Evolutionary conservation across 2,797 vertebrate genomes (phyloP).

Genomic region (Coluber constrictor): DNA sequence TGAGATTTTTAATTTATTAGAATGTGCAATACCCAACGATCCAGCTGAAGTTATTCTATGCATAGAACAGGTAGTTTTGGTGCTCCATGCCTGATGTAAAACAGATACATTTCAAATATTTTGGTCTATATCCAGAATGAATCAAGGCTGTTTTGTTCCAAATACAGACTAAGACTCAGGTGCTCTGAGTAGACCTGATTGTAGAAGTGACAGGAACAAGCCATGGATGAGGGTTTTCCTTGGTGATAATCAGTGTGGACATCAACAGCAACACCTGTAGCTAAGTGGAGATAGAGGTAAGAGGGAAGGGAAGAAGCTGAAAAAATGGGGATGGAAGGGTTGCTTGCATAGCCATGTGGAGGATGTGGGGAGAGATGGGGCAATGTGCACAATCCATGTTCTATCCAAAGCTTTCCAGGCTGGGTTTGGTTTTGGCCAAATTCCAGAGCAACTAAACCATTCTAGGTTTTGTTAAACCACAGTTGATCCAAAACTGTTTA

Average conservation of each 20-base stretch:
- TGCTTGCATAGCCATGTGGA: not conserved
- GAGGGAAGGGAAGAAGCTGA: not conserved
- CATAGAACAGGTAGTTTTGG: not conserved
- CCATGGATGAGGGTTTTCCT: not conserved
- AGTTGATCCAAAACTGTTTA: not conserved
- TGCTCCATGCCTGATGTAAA: not conserved
- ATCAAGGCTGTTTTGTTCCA: not conserved
- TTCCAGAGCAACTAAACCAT: not conserved
- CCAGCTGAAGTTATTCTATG: not conserved
- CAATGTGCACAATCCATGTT: not conserved
- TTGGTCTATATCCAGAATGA: not conserved
- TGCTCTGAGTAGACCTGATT: not conserved
- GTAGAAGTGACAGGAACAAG: not conserved
- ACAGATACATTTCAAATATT: not conserved
- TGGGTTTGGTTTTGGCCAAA: not conserved
- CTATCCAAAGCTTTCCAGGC: not conserved
- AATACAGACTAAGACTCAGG: not conserved
- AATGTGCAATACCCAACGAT: not conserved
- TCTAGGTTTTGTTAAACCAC: not conserved
- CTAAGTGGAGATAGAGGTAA: not conserved
- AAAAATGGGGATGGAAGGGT: not conserved
- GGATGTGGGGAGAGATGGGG: not conserved
- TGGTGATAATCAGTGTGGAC: not conserved
- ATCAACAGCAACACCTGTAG: not conserved
- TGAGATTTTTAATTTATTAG: not conserved